Evolutionary conservation across 1,140 invertebrate species (phyloP).

Genomic region (Brachionus manjavacas): DNA sequence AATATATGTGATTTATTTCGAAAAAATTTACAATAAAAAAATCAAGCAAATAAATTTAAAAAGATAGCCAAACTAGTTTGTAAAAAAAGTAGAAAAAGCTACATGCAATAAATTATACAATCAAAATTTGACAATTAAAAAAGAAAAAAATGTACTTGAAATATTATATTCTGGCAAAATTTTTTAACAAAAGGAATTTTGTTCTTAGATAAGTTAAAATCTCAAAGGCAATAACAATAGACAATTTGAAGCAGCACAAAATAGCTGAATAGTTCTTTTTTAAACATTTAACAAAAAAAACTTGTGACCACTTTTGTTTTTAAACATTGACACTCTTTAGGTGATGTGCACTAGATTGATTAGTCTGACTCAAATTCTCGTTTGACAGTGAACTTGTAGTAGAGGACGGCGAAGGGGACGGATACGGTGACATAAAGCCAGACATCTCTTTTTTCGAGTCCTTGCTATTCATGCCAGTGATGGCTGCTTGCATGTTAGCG

Average conservation of each 20-base stretch:
- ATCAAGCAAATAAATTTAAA: background rate
- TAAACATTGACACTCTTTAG: conserved; percentile 28
- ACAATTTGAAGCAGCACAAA: background rate
- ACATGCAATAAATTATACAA: background rate
- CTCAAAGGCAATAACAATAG: background rate
- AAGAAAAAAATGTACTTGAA: background rate
- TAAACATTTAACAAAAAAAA: background rate
- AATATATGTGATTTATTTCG: background rate
- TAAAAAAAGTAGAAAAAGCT: background rate
- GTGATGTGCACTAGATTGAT: background rate
- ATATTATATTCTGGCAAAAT: background rate
- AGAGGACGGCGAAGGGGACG: conserved; percentile 26
- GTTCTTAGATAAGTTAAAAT: background rate
- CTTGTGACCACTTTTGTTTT: background rate
- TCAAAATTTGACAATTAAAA: background rate
- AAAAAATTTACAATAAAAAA: background rate
- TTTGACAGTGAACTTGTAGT: background rate
- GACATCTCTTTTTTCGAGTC: background rate
- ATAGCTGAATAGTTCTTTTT: background rate
- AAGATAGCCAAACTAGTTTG: background rate
- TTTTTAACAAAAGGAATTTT: background rate
- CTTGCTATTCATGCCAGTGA: background rate
- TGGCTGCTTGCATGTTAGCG: conserved; percentile 15
- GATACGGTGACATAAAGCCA: background rate
- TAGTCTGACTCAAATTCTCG: background rate